Conservation (phyloP, 2,888 invertebrate genomes). For the Zootermopsis nevadensis region DNA sequence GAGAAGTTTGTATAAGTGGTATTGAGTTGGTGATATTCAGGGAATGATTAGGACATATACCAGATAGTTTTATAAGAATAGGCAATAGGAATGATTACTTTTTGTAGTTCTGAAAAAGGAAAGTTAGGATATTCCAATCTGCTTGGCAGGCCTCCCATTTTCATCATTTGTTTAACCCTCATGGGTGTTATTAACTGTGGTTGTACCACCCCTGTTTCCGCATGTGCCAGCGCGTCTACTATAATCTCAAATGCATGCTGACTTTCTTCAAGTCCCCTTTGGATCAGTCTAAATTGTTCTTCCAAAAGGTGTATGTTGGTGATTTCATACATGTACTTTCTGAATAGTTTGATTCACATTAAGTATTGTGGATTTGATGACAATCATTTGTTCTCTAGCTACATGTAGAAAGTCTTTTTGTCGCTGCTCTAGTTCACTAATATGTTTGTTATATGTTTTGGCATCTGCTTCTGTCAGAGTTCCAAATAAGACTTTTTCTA, state of each 20-base stretch:
- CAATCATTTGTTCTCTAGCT: background rate
- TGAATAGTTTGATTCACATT: background rate
- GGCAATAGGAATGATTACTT: background rate
- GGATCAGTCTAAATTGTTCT: too few relatives aligned
- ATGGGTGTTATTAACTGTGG: too few relatives aligned
- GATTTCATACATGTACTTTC: background rate
- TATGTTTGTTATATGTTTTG: background rate
- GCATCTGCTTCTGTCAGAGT: background rate
- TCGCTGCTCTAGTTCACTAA: background rate
- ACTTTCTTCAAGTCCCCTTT: too few relatives aligned
- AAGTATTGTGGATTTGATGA: background rate
- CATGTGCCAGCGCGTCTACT: too few relatives aligned
- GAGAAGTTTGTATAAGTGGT: too few relatives aligned
- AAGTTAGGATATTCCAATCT: background rate
- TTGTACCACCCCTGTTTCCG: too few relatives aligned
- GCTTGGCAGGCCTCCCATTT: background rate
- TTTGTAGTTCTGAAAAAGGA: conserved; percentile 25
- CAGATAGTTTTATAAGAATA: conserved; percentile 26
- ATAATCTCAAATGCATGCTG: too few relatives aligned
- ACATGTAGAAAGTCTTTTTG: background rate
- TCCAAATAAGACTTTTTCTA: conserved; percentile 13
- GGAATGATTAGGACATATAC: too few relatives aligned
- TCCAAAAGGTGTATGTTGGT: background rate
- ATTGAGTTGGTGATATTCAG: too few relatives aligned
- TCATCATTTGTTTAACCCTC: too few relatives aligned